A percentile compares a stretch with the other conserved stretches of the same genome.
Evolutionary conservation across 2,888 invertebrate genomes (phyloP).

Genomic region (Kuschelorhynchus macadamiae): DNA sequence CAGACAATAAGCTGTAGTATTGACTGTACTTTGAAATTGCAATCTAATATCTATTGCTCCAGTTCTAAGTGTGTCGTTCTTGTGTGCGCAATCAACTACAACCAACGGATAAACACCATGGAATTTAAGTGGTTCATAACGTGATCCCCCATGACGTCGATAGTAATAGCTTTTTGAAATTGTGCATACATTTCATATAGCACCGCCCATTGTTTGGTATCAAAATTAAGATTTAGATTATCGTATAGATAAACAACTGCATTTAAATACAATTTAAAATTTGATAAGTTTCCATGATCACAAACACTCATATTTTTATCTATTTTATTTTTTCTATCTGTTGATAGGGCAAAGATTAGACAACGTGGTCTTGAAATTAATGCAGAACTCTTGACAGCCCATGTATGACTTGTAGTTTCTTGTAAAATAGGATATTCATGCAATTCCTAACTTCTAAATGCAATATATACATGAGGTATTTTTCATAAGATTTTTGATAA

Average conservation of each 20-base stretch:
- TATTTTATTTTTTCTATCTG: not conserved
- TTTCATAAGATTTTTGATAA: too few species aligned
- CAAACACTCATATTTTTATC: conserved; percentile 3
- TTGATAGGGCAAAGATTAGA: not conserved
- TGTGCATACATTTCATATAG: conserved; percentile 45
- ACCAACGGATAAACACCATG: conserved; percentile 51
- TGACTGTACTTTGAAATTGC: conserved; percentile 55
- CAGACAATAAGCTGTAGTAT: conserved; percentile 56
- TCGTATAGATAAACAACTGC: conserved; percentile 16
- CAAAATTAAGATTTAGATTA: conserved; percentile 15
- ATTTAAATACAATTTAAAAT: conserved; percentile 38
- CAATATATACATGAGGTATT: too few species aligned
- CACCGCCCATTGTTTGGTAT: conserved; percentile 19
- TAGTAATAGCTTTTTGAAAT: conserved; percentile 24
- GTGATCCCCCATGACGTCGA: not conserved
- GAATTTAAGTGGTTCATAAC: not conserved
- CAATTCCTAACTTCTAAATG: too few species aligned
- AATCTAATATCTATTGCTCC: conserved; percentile 46
- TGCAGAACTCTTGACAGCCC: too few species aligned
- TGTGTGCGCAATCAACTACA: conserved; percentile 56
- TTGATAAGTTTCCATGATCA: conserved; percentile 10
- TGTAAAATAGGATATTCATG: too few species aligned
- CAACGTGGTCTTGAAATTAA: too few species aligned
- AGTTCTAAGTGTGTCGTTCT: conserved; percentile 50
- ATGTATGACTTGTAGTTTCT: too few species aligned